phyloP scores from a whole-genome alignment of 92 coral and sea anemone species.

The Porites rus region DNA sequence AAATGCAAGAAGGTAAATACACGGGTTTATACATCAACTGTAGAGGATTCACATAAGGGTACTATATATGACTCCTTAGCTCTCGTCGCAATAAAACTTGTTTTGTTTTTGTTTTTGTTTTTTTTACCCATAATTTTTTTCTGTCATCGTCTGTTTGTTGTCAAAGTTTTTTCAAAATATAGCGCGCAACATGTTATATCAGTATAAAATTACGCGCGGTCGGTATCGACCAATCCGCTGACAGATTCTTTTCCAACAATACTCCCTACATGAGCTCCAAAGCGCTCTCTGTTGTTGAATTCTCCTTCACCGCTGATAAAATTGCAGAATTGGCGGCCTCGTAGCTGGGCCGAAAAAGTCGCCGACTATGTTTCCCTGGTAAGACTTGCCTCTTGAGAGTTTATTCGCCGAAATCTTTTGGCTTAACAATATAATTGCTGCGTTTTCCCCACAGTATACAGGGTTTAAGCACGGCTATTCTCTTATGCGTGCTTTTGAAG shows the following conservation, averaged over 20 bases:
- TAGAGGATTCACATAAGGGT: too few relatives aligned
- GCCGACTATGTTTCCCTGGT: slow-evolving; percentile 92
- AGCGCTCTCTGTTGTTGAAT: slow-evolving; percentile 70
- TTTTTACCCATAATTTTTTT: neutral
- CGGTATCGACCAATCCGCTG: slow-evolving; percentile 31
- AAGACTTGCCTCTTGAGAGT: slow-evolving; percentile 22
- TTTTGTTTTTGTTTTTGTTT: too few relatives aligned
- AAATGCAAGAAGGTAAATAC: too few relatives aligned
- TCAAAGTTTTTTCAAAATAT: too few relatives aligned
- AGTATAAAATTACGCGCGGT: slow-evolving; percentile 39
- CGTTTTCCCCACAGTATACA: slow-evolving; percentile 67
- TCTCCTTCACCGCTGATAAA: slow-evolving; percentile 68
- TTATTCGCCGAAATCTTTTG: neutral
- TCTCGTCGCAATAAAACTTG: too few relatives aligned
- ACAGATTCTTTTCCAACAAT: slow-evolving; percentile 53
- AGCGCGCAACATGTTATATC: neutral
- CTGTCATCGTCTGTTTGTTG: neutral
- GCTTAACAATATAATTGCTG: neutral
- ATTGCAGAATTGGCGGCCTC: slow-evolving; percentile 85
- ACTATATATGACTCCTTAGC: too few relatives aligned
- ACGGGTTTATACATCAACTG: too few relatives aligned
- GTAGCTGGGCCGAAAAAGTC: slow-evolving; percentile 94
- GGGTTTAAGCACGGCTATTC: slow-evolving; percentile 74
- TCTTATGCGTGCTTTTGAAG: slow-evolving; percentile 68
- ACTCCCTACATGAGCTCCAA: slow-evolving; percentile 74